Evolutionary conservation across 1,140 invertebrate species (phyloP).

Genomic region (Drosophila pandora): DNA sequence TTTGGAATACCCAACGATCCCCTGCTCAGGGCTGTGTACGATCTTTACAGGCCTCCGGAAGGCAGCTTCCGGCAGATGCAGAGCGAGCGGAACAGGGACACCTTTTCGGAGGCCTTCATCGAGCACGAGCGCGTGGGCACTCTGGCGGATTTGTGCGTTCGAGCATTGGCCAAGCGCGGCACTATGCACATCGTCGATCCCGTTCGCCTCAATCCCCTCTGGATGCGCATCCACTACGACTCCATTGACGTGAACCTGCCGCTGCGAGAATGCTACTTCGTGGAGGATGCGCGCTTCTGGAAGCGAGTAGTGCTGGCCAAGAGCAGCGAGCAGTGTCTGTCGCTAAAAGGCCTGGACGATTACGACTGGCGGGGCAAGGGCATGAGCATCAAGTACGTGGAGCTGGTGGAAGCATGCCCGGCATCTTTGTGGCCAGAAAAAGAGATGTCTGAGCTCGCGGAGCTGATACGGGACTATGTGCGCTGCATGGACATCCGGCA

Average conservation of each 20-base stretch:
- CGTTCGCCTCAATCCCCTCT: slow-evolving; percentile 36
- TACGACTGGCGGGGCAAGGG: slow-evolving; percentile 67
- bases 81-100: slow-evolving; percentile 52
- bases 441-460: slow-evolving; percentile 54
- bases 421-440: slow-evolving; percentile 59
- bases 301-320: slow-evolving; percentile 69
- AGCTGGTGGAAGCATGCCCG: slow-evolving; percentile 64
- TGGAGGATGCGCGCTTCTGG: slow-evolving; percentile 59
- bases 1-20: slow-evolving; percentile 66
- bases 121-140: slow-evolving; percentile 54
- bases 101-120: slow-evolving; percentile 60
- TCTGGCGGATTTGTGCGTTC: slow-evolving; percentile 54
- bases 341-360: slow-evolving; percentile 39
- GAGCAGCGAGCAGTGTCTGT: slow-evolving; percentile 30
- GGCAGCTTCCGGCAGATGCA: slow-evolving; percentile 18
- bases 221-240: slow-evolving; percentile 62
- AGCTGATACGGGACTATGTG: slow-evolving; percentile 40
- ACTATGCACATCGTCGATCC: slow-evolving; percentile 14
- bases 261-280: slow-evolving; percentile 58
- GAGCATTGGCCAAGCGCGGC: slow-evolving; percentile 45
- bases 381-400: slow-evolving; percentile 69
- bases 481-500: slow-evolving; percentile 52
- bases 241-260: slow-evolving; percentile 61
- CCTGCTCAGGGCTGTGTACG: slow-evolving; percentile 32
- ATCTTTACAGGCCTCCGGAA: slow-evolving; percentile 49